Evolutionary conservation across 2,888 invertebrate species (phyloP), one percentile per base, ranked within the genome.

Genomic region (Minunthozetes semirufus): DNA sequence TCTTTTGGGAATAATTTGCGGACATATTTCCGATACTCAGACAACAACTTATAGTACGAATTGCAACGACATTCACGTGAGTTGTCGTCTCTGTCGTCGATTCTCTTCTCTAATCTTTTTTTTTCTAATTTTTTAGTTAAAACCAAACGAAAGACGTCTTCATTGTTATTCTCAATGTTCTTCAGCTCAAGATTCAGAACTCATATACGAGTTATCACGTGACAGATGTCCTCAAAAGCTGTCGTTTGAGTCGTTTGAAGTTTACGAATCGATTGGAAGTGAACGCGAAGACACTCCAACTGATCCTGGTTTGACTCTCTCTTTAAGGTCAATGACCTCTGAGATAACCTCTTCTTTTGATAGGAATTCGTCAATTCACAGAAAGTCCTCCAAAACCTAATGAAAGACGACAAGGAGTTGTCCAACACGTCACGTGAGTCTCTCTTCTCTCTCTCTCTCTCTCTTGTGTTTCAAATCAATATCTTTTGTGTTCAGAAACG

Each of bases 321-420:
- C 3, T n/a, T 17, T 48, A 11, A 11, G 11, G 22, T 53, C 17
- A 6, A 19, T 59, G 9, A 22, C 3, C 27, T 59, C 53, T 53
- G n/a, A 53, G 6, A 5, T 19, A 17, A 53, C 8, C 53, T 53
- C 6, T 11, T 11, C 19, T 53, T 72, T 59, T 15, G 6, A 2
- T 19, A 74, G 79, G 79, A 25, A 79, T 79, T n/a, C 61, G 79
- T 53, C 77, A 79, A 74, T 79, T 79, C 66, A 79, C 78, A 53
- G 78, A 79, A 71, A 77, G 78, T 66, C 79, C 79, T 19, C 79
- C 79, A 9, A 78, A 76, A 73, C 79, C 79, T 6, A 79, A 79
- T 74, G 79, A 79, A 50, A 66, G 78, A 22, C 76, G 79, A 29
- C 78, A 78, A 75, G 79, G 74, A 53, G 70, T 72, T 17, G 74